Conservation (phyloP, 2,797 vertebrate species). For the Acrocephalus scirpaceus region DNA sequence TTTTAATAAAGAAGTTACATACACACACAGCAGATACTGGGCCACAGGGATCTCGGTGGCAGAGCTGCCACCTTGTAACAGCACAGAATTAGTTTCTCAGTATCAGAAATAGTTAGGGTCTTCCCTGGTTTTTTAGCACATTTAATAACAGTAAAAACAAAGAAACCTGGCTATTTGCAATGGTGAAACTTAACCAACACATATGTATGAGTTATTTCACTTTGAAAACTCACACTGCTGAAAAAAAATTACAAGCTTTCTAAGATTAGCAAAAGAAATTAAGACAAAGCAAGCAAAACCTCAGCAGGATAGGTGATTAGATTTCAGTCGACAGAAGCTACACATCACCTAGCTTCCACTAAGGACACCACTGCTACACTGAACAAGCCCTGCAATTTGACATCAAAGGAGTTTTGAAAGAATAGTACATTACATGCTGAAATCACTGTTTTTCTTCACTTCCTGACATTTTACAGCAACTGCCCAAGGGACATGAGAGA, state of each 20-base stretch:
- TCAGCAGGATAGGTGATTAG: not conserved
- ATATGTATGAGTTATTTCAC: not conserved
- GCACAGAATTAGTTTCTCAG: not conserved
- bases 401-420: not conserved
- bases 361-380: not conserved
- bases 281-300: not conserved
- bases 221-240: not conserved
- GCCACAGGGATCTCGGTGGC: not conserved
- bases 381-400: not conserved
- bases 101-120: not conserved
- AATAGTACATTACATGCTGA: not conserved
- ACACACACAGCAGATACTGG: rapidly evolving
- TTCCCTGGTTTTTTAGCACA: not conserved
- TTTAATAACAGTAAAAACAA: not conserved
- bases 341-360: not conserved
- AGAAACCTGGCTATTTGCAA: not conserved
- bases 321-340: not conserved
- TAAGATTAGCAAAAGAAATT: not conserved
- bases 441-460: not conserved
- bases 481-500: not conserved
- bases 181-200: not conserved
- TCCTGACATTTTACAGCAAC: not conserved
- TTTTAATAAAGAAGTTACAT: not conserved
- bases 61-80: not conserved
- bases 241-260: not conserved